Base-by-base conservation (phyloP, 1,140 invertebrate species). In the Caenorhabditis latens region DNA sequence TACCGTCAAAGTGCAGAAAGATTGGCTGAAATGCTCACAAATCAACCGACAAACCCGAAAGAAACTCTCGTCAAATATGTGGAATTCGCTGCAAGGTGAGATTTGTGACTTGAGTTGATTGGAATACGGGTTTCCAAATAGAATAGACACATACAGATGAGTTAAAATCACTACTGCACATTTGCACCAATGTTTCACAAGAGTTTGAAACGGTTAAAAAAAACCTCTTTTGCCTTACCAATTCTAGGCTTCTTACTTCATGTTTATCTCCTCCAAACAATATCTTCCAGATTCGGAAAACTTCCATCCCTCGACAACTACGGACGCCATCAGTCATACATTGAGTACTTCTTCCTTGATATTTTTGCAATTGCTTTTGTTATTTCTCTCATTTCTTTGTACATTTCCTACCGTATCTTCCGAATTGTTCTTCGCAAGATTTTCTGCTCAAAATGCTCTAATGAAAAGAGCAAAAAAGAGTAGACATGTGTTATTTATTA, bases 21-120 rank as follows among this genome's bases (percentile, higher is more conserved):
- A 48, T 6, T 83, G 9, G 61, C 85, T 53, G 53, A 82, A 83
- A 71, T 86, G 53, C 21, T 86, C 6, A 82, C 32, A 1, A 86
- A 83, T 57, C 71, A 71, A 46, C 85, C 85, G 9, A 79, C 71
- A 19, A 46, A 21, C 32, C 75, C 85, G 13, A 58, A 83, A 48
- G 75, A 86, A 24, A 71, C 55, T 16, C 46, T 86, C 5, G 11
- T 82, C 0, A 86, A 86, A 63, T 83, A 86, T 57, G 75, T 86
- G 48, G 79, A 86, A 16, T 75, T 86, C 24, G 75, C 85, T 1
- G 71, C 63, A 4, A 67, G 63, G 63, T 67, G 16, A 67, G 24
- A 32, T 2, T n/a, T n/a, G 2, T 32, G 32, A 32, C 32, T 32
- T 32, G 32, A 2, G 32, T 32, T 32, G 2, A 2, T 0, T 32